Percentiles rank a stretch among this genome's conserved stretches.
Evolutionary conservation across 2,797 vertebrate genomes (phyloP).

Genomic region (Coccyzus lansbergi): DNA sequence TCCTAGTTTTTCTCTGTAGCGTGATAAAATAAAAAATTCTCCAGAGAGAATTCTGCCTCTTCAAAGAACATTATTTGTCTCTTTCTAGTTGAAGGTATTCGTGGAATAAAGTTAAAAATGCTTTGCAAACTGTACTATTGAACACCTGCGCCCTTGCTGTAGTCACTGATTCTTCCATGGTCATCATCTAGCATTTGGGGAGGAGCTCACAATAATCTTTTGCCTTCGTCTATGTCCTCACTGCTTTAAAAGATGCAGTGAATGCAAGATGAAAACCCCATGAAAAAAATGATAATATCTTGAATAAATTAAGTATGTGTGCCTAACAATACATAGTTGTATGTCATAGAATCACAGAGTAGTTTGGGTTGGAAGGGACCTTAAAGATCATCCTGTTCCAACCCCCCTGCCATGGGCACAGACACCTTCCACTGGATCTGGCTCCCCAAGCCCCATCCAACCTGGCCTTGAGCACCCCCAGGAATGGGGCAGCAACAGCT

Average conservation of each 20-base stretch:
- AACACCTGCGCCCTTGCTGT: neutral
- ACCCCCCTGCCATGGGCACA: too few relatives aligned
- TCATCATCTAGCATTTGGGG: neutral
- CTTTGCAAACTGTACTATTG: neutral
- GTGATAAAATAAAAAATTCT: neutral
- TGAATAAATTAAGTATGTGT: neutral
- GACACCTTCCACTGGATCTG: too few relatives aligned
- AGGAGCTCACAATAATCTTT: neutral
- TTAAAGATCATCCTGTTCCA: too few relatives aligned
- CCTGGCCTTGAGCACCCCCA: too few relatives aligned
- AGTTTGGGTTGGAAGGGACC: too few relatives aligned
- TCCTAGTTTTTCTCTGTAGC: neutral
- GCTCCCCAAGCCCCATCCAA: too few relatives aligned
- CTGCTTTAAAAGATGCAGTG: neutral
- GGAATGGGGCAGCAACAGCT: too few relatives aligned
- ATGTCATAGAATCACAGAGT: too few relatives aligned
- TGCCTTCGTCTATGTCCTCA: neutral
- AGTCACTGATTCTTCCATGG: neutral
- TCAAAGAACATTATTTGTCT: neutral
- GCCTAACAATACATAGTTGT: neutral
- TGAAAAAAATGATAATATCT: neutral
- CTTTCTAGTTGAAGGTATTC: neutral
- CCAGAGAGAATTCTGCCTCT: neutral
- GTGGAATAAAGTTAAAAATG: neutral
- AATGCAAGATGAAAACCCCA: neutral